Conservation (phyloP, 2,888 invertebrate species). For the Xanthostigma xanthostigma region DNA sequence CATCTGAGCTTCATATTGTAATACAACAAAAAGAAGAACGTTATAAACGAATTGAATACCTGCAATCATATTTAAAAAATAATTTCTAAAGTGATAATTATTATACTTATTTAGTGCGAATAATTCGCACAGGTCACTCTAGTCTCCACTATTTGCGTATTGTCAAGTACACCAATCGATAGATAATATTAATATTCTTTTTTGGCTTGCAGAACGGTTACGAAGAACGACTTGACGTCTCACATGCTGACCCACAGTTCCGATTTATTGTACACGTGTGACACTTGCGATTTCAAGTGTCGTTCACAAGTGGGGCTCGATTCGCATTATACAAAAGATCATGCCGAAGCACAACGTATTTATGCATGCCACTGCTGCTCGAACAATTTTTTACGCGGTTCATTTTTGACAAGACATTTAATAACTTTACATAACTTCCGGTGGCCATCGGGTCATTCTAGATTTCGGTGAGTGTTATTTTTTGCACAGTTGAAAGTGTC, state of each 20-base stretch:
- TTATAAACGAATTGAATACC: no score
- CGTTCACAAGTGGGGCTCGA: conserved; percentile 23
- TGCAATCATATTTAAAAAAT: no score
- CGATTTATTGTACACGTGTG: conserved; percentile 23
- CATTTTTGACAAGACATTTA: conserved; percentile 53
- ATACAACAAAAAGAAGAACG: no score
- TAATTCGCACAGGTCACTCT: no score
- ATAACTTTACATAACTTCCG: conserved; percentile 55
- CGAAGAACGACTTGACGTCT: conserved; percentile 39
- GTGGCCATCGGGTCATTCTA: conserved; percentile 59
- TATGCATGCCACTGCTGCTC: conserved; percentile 63
- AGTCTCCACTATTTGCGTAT: not conserved
- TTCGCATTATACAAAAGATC: conserved; percentile 21
- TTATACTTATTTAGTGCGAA: no score
- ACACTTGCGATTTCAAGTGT: conserved; percentile 29
- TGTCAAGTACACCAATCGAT: not conserved
- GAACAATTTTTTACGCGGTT: conserved; percentile 47
- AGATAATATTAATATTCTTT: not conserved
- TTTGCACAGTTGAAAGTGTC: no score
- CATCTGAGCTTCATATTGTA: no score
- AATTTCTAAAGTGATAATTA: no score
- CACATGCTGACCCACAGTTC: conserved; percentile 36
- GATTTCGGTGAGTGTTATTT: conserved; percentile 39
- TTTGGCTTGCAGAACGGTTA: conserved; percentile 36
- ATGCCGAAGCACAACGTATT: conserved; percentile 24